Base-by-base conservation (phyloP, 2,797 vertebrate genomes). In the Poecilia velifera region DNA sequence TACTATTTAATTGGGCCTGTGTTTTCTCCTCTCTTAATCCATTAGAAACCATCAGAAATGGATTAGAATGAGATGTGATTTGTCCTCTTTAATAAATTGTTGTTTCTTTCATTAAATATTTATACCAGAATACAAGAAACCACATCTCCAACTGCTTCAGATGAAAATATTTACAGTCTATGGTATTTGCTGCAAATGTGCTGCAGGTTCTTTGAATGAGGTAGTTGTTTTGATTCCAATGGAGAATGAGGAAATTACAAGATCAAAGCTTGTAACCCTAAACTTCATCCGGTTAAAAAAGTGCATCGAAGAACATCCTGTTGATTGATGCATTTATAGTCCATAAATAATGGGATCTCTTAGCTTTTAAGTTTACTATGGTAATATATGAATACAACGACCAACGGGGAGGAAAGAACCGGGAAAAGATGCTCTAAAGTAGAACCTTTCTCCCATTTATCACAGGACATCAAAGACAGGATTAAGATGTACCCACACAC, bases 401-500 rank as follows among this genome's bases (percentile, higher is more conserved):
- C 59, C n/a, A 51, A 12, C 22, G 12, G 14, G 18, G 18, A 68
- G 18, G n/a, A 62, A 49, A 59, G 18, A 25, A 47, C 10, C 4
- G 8, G 25, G 45, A 13, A 72, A 75, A 71, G 28, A 51, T 76
- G 18, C 36, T 34, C 34, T 18, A 49, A 76, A 81, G 34, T 55
- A 80, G 70, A 59, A 25, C 57, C 22, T 70, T 72, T 73, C 86
- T 82, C 68, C 20, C 79, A 76, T 78, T 80, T 84, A 91, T 90
- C 85, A 82, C 72, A 78, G 45, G 57, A 76, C 78, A 85, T 86
- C 78, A 89, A 91, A 83, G 41, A 55, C 74, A 81, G 76, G 78
- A 91, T 91, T 89, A 83, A 83, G 84, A 91, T 81, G 87, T 83
- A 87, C n/a, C 31, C 75, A 74, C 43, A 71, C 81, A 89, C 84